phyloP scores from a whole-genome alignment of 1,140 invertebrate genomes.

The Drosophila rhopaloa region DNA sequence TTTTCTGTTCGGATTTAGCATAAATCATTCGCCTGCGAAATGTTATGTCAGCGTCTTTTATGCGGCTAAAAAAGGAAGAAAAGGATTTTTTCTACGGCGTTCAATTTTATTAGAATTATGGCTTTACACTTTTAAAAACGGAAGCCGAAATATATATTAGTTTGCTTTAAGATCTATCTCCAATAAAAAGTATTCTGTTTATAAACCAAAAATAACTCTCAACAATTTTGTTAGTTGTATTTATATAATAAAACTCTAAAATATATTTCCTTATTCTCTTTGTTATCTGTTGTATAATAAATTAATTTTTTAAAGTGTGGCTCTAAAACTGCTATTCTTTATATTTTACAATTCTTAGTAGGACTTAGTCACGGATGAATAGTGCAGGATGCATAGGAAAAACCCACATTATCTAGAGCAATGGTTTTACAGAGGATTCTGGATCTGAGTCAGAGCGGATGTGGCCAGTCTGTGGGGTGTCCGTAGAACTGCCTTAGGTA shows the following conservation, averaged over 20 bases:
- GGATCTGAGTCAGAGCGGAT: slow-evolving; percentile 27
- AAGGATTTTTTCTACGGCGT: slow-evolving; percentile 25
- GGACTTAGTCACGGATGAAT: not conserved
- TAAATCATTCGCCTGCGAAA: slow-evolving; percentile 74
- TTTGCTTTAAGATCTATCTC: too few relatives aligned
- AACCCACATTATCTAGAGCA: not conserved
- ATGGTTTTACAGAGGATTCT: not conserved
- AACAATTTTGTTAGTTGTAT: too few relatives aligned
- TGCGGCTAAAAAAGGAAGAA: not conserved
- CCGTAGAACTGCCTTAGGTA: slow-evolving; percentile 13
- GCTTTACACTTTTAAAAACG: not conserved
- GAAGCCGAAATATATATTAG: not conserved
- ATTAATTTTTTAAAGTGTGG: not conserved
- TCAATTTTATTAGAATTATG: not conserved
- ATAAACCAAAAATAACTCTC: too few relatives aligned
- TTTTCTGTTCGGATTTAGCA: slow-evolving; percentile 65
- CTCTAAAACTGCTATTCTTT: not conserved
- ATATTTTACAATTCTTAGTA: not conserved
- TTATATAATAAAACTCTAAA: too few relatives aligned
- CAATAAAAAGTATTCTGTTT: too few relatives aligned
- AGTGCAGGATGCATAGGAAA: not conserved
- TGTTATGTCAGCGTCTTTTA: slow-evolving; percentile 71
- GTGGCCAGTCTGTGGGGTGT: slow-evolving; percentile 13
- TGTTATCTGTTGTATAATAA: too few relatives aligned
- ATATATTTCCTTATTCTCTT: too few relatives aligned